phyloP scores from a whole-genome alignment of 2,113 vertebrate genomes.

The Crotalus helleri region DNA sequence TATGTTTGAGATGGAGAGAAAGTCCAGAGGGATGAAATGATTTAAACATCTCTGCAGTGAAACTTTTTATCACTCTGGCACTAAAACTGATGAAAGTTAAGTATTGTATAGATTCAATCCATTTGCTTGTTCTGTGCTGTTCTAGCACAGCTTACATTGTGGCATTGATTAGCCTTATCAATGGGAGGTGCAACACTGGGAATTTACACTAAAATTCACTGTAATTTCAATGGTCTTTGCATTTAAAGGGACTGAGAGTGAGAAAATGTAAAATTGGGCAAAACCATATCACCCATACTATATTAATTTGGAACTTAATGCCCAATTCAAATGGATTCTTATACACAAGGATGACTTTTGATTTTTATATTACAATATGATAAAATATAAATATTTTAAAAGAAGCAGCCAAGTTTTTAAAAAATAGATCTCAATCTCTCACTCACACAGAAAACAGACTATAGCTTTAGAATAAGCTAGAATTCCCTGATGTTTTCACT shows the following conservation, averaged over 20 bases:
- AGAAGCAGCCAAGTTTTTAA: background rate
- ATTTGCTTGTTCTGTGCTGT: background rate
- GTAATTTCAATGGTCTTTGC: background rate
- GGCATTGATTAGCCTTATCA: slow-evolving; percentile 12
- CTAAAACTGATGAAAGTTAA: background rate
- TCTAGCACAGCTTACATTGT: background rate
- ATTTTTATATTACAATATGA: background rate
- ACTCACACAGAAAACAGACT: background rate
- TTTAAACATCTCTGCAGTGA: background rate
- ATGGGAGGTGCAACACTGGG: background rate
- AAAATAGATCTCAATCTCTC: background rate
- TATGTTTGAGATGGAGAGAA: background rate
- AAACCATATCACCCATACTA: slow-evolving; percentile 1
- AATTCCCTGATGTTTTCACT: background rate
- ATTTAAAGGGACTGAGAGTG: slow-evolving; percentile 8
- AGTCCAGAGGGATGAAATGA: background rate
- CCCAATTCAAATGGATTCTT: slow-evolving; percentile 5
- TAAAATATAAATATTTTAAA: background rate
- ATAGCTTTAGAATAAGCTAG: background rate
- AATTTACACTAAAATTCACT: background rate
- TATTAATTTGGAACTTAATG: slow-evolving; percentile 7
- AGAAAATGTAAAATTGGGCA: background rate
- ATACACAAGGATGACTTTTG: background rate
- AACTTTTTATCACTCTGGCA: background rate
- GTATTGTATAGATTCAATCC: background rate